phyloP scores from a whole-genome alignment of 1,140 invertebrate species.

The Branchinecta lindahli region DNA sequence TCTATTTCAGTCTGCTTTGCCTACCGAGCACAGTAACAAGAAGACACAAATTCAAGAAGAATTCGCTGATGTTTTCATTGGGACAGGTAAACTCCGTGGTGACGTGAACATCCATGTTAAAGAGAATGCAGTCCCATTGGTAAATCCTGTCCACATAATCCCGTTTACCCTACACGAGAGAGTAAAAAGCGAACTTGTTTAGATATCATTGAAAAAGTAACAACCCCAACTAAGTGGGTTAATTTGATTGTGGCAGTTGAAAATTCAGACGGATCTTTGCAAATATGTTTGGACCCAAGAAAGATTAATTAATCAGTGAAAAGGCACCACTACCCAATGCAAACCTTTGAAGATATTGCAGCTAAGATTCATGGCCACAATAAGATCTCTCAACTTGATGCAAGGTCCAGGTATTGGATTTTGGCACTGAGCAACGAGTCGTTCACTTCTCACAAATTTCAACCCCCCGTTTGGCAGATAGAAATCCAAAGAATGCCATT shows the following conservation, averaged over 20 bases:
- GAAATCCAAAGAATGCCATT: conserved; percentile 2
- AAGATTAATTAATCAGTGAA: not conserved
- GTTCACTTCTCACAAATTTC: not conserved
- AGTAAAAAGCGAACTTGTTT: conserved; percentile 9
- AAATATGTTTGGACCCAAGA: conserved; percentile 1
- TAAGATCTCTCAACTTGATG: conserved; percentile 2
- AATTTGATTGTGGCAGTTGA: conserved; percentile 8
- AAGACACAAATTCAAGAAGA: conserved; percentile 9
- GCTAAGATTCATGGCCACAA: conserved; percentile 4
- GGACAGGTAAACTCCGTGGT: not conserved
- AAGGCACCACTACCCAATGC: conserved; percentile 4
- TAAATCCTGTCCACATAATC: not conserved
- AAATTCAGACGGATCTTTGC: not conserved
- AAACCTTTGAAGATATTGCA: too few species aligned
- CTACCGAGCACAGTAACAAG: not conserved
- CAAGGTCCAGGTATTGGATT: conserved; percentile 4
- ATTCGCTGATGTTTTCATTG: conserved; percentile 5
- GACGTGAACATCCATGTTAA: too few species aligned
- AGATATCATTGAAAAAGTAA: conserved; percentile 6
- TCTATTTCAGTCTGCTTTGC: conserved; percentile 8
- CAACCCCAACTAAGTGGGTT: conserved; percentile 7
- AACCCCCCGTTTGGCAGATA: conserved; percentile 4
- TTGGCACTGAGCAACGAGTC: conserved; percentile 4
- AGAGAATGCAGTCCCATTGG: not conserved
- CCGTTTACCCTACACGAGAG: conserved; percentile 7